Conservation (phyloP, 2,113 vertebrate genomes). For the Blennius ocellaris region DNA sequence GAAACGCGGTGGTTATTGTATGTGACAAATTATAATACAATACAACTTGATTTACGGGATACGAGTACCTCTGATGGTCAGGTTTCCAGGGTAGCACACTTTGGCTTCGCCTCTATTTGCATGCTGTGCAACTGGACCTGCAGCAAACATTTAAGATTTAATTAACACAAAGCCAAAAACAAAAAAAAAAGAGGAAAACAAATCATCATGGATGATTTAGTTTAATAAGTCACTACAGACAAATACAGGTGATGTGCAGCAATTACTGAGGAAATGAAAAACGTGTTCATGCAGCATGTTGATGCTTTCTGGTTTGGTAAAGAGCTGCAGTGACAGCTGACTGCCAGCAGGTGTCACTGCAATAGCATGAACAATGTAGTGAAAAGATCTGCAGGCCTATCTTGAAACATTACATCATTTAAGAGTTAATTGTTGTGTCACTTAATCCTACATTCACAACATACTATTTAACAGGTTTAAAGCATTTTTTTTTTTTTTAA, state of each 20-base stretch:
- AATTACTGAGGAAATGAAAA: background rate
- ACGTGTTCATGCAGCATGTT: background rate
- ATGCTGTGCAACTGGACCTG: slow-evolving; percentile 76
- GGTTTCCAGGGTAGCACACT: slow-evolving; percentile 90
- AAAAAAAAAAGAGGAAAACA: no score
- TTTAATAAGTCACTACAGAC: background rate
- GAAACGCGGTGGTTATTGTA: background rate
- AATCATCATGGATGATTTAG: no score
- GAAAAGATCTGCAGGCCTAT: background rate
- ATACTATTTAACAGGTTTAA: no score
- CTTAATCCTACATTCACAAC: background rate
- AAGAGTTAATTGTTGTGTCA: background rate
- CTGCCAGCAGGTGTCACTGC: slow-evolving; percentile 69
- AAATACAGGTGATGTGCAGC: background rate
- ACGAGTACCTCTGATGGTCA: slow-evolving; percentile 85
- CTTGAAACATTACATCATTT: no score
- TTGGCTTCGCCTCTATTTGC: slow-evolving; percentile 50
- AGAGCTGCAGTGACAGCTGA: slow-evolving; percentile 17
- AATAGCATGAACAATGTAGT: slow-evolving; percentile 24
- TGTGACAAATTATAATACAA: background rate
- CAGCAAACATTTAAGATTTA: background rate
- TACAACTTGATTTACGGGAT: background rate
- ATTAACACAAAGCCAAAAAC: background rate
- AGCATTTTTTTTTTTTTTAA: no score
- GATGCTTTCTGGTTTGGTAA: background rate